Conservation (phyloP, 1,140 invertebrate species). For the Musca vetustissima region DNA sequence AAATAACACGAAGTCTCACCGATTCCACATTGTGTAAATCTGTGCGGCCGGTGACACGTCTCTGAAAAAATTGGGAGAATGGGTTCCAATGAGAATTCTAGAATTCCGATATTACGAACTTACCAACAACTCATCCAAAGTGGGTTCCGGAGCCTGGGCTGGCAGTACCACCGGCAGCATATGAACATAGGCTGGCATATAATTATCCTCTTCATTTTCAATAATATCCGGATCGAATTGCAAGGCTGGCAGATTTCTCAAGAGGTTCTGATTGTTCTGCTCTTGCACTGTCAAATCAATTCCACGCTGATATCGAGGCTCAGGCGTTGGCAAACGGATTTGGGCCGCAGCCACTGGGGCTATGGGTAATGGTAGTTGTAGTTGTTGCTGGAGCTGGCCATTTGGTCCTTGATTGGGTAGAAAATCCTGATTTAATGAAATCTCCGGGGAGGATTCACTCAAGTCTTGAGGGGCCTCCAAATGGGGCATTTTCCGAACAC, state of each 20-base stretch:
- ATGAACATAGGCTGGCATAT: conserved; percentile 47
- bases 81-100: neutral
- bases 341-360: conserved; percentile 42
- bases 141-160: conserved; percentile 58
- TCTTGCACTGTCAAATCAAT: neutral
- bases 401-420: neutral
- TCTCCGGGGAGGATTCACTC: conserved; percentile 44
- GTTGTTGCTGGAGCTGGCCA: neutral
- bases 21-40: conserved; percentile 61
- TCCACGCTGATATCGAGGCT: conserved; percentile 26
- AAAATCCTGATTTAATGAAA: conserved; percentile 42
- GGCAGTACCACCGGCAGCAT: conserved; percentile 61
- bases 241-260: conserved; percentile 33
- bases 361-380: conserved; percentile 22
- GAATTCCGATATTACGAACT: conserved; percentile 29
- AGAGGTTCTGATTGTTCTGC: conserved; percentile 29
- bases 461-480: conserved; percentile 46
- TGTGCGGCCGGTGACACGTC: conserved; percentile 57
- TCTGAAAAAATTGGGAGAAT: conserved; percentile 33
- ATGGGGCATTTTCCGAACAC: conserved; percentile 35
- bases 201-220: conserved; percentile 40
- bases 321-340: conserved; percentile 35
- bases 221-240: conserved; percentile 47
- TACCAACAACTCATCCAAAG: conserved; percentile 63
- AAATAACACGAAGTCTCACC: conserved; percentile 64